Conservation (phyloP, 2,888 invertebrate genomes). For the Machimus rusticus region DNA sequence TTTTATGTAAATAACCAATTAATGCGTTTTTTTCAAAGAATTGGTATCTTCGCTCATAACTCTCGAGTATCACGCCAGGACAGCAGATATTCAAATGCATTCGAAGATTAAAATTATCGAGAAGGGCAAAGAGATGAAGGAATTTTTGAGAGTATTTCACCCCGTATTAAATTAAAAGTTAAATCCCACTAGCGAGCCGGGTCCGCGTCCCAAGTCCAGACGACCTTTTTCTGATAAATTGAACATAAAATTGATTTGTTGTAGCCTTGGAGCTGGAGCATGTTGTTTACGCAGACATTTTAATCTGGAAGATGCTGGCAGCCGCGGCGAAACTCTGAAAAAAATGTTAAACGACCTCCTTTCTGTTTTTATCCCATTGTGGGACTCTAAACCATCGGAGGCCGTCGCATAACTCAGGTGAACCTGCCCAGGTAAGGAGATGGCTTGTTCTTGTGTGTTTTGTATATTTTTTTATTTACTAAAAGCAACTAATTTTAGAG, state of each 20-base stretch:
- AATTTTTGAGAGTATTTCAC: neutral
- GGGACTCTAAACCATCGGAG: conserved; percentile 11
- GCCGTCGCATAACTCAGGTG: conserved; percentile 1
- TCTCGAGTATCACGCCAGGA: neutral
- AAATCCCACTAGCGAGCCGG: neutral
- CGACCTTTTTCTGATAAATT: conserved; percentile 42
- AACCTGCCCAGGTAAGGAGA: conserved; percentile 18
- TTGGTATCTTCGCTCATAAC: neutral
- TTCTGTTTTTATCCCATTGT: conserved; percentile 27
- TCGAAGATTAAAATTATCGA: neutral
- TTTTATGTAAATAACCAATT: neutral
- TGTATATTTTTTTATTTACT: neutral
- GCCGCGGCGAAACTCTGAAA: neutral
- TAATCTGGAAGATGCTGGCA: conserved; percentile 17
- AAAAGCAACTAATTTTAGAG: neutral
- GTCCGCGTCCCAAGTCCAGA: neutral
- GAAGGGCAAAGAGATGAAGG: neutral
- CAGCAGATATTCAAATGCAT: neutral
- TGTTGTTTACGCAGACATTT: conserved; percentile 33
- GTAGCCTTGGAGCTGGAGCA: neutral
- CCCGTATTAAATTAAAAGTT: neutral
- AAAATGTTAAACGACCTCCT: conserved; percentile 25
- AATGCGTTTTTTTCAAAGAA: neutral
- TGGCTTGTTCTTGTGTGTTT: neutral
- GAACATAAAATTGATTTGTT: conserved; percentile 42